Conservation (phyloP, 2,888 invertebrate genomes). For the Aphidoletes aphidimyza region DNA sequence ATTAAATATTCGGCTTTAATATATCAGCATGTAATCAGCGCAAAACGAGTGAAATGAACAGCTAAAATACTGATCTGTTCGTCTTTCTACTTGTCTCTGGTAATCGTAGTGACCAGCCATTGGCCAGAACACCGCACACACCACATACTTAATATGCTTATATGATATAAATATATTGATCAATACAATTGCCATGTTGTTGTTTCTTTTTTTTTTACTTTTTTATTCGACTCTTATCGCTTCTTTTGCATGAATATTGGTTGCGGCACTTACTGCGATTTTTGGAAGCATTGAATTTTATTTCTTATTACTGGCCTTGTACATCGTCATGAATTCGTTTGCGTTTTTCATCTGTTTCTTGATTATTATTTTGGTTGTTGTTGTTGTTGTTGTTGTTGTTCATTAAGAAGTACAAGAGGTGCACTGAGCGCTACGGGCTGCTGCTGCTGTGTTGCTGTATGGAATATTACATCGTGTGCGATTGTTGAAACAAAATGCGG, state of each 20-base stretch:
- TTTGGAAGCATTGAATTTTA: slow-evolving; percentile 39
- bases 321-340: slow-evolving; percentile 22
- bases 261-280: not conserved
- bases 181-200: slow-evolving; percentile 29
- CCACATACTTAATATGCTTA: not conserved
- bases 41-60: slow-evolving; percentile 28
- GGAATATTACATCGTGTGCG: not conserved
- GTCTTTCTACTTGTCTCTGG: slow-evolving; percentile 1
- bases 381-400: not conserved
- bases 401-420: not conserved
- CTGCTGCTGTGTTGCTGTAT: no score
- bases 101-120: not conserved
- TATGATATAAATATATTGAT: not conserved
- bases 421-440: no score
- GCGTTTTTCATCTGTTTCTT: slow-evolving; percentile 9
- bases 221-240: not conserved
- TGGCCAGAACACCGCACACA: slow-evolving; percentile 8
- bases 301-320: slow-evolving; percentile 37
- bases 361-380: not conserved
- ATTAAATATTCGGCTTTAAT: not conserved
- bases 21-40: slow-evolving; percentile 37
- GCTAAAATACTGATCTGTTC: not conserved
- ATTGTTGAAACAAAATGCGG: not conserved
- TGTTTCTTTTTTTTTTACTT: not conserved
- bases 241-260: slow-evolving; percentile 33